A percentile compares a stretch with the other conserved stretches of the same genome.
Conservation (phyloP, 2,113 vertebrate species). For the Dromas ardeola region DNA sequence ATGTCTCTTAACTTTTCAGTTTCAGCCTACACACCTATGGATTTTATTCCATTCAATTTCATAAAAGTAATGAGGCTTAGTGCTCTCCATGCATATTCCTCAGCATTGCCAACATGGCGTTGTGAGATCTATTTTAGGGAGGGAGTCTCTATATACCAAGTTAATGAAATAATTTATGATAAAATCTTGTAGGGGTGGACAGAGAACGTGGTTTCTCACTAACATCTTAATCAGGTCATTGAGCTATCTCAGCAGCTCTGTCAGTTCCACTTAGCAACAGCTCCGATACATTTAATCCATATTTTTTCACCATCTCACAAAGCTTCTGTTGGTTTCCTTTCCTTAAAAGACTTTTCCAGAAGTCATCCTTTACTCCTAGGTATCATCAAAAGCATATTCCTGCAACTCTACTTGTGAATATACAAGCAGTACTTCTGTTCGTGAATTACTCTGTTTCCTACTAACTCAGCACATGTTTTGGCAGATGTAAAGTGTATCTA, state of each 20-base stretch:
- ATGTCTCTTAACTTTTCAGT: background rate
- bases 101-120: background rate
- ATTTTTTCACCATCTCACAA: background rate
- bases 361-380: background rate
- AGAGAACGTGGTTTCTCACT: background rate
- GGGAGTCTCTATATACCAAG: background rate
- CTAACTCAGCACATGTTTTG: background rate
- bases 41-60: background rate
- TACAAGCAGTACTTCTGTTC: background rate
- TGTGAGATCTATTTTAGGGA: background rate
- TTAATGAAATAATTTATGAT: background rate
- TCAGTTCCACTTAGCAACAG: slow-evolving; percentile 25
- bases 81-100: background rate
- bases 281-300: background rate
- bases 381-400: background rate
- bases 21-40: background rate
- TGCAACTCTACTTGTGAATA: background rate
- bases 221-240: background rate
- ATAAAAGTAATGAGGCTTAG: background rate
- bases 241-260: slow-evolving; percentile 11
- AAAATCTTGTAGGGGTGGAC: background rate
- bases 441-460: background rate
- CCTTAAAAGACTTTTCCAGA: background rate
- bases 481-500: background rate
- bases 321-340: background rate